These are phyloP conservation scores for Lucinisca nassula DNA, from an alignment of 2,888 invertebrate species.

Conservation along the genomic window DNA sequence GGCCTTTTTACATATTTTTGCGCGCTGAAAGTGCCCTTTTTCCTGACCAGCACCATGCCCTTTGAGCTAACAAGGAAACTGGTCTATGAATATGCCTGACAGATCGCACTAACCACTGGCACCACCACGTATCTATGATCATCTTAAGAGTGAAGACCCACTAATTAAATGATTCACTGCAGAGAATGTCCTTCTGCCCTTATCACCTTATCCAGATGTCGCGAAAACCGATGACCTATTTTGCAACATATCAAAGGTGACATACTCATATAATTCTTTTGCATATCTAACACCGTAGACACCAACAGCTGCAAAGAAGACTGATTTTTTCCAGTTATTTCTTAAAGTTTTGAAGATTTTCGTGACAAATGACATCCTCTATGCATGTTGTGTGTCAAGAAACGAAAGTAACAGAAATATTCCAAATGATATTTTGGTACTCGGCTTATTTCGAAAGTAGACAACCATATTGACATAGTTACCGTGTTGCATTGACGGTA, in stretches of 20 bases:
- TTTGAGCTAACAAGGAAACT: no score
- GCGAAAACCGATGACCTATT: background rate
- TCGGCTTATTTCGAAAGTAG: background rate
- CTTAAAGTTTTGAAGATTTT: slow-evolving; percentile 92
- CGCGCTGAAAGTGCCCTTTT: no score
- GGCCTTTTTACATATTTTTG: no score
- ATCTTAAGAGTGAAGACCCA: no score
- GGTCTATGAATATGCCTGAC: no score
- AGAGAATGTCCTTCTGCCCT: no score
- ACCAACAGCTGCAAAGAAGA: slow-evolving; percentile 91
- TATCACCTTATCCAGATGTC: no score
- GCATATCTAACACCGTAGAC: slow-evolving; percentile 92
- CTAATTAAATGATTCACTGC: no score
- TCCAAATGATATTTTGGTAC: background rate
- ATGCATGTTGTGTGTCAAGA: background rate
- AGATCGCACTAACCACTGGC: no score
- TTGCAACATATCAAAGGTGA: slow-evolving; percentile 56
- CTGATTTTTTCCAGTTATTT: slow-evolving; percentile 97
- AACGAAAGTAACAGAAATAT: background rate
- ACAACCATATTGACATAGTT: background rate
- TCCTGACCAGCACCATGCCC: no score
- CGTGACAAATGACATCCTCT: slow-evolving; percentile 87
- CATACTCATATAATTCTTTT: slow-evolving; percentile 93
- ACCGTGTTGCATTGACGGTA: no score
- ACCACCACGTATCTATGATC: no score